phyloP scores from a whole-genome alignment of 1,140 invertebrate species.

The Pantala flavescens region DNA sequence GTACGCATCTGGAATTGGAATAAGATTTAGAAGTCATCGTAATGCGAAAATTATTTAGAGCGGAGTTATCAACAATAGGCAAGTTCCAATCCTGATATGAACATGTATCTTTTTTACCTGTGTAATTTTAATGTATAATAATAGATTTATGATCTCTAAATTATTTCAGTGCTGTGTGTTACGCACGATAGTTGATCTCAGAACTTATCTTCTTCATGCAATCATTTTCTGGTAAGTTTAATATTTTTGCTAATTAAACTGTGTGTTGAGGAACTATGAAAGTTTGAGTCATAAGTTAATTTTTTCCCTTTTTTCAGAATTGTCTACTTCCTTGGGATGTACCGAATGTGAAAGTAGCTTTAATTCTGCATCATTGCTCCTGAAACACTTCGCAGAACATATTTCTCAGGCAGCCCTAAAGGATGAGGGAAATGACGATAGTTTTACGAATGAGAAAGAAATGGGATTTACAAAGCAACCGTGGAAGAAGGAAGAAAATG shows the following conservation, averaged over 20 bases:
- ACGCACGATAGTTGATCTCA: conserved; percentile 1
- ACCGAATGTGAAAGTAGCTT: conserved; percentile 28
- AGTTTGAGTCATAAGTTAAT: not conserved
- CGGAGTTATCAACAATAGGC: not conserved
- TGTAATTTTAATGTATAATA: not conserved
- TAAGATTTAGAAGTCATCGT: not conserved
- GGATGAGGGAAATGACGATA: not conserved
- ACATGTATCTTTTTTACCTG: too few species aligned
- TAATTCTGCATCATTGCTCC: conserved; percentile 27
- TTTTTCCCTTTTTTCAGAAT: conserved; percentile 25
- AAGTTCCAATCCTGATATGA: not conserved
- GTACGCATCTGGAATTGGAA: not conserved
- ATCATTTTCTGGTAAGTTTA: not conserved
- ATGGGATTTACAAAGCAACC: conserved; percentile 16
- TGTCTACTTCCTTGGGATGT: conserved; percentile 24
- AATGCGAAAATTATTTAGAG: not conserved
- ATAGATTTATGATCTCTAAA: not conserved
- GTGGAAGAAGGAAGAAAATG: conserved; percentile 16
- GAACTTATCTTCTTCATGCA: not conserved
- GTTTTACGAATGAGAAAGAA: conserved; percentile 13
- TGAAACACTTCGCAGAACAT: conserved; percentile 30
- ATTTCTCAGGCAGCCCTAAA: conserved; percentile 18
- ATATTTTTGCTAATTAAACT: too few species aligned
- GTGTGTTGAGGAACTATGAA: too few species aligned
- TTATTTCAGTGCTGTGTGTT: not conserved